Percentiles rank a stretch among this genome's conserved stretches.
Conservation (phyloP, 2,113 vertebrate genomes). For the Rhea pennata region DNA sequence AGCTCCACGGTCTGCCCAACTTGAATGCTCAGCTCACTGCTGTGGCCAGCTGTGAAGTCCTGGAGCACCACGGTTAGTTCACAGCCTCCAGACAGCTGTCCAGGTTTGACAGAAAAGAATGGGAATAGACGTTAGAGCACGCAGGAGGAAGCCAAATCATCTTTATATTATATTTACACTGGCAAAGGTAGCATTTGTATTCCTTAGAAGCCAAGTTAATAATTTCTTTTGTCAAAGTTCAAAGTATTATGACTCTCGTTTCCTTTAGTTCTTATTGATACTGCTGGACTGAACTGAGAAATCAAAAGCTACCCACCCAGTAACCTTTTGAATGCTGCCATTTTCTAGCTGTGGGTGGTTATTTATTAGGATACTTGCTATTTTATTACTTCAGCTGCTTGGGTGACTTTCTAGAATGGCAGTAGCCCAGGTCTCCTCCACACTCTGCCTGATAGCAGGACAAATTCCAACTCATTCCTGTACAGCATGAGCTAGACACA, state of each 20-base stretch:
- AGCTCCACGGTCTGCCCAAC: slow-evolving; percentile 96
- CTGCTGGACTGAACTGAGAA: neutral
- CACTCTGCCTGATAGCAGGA: neutral
- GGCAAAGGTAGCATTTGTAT: slow-evolving; percentile 31
- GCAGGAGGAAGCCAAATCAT: slow-evolving; percentile 20
- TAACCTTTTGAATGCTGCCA: neutral
- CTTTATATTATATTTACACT: slow-evolving; percentile 59
- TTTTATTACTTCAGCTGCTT: slow-evolving; percentile 5
- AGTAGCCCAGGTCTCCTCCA: neutral
- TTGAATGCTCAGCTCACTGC: slow-evolving; percentile 91
- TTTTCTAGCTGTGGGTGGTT: neutral
- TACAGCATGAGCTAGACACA: neutral
- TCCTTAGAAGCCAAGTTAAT: slow-evolving; percentile 49
- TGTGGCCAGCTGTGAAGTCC: slow-evolving; percentile 90
- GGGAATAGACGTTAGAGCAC: neutral
- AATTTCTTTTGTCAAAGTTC: slow-evolving; percentile 57
- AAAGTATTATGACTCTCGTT: neutral
- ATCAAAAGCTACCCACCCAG: slow-evolving; percentile 23
- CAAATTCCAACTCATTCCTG: neutral
- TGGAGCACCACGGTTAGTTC: slow-evolving; percentile 96
- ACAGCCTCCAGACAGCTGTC: slow-evolving; percentile 94
- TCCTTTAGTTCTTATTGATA: slow-evolving; percentile 39
- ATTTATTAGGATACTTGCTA: neutral
- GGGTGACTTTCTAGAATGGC: neutral
- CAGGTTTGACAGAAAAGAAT: neutral